A percentile compares a stretch with the other conserved stretches of the same genome.
phyloP scores from a whole-genome alignment of 1,140 invertebrate species.

The Palaemon carinicauda region DNA sequence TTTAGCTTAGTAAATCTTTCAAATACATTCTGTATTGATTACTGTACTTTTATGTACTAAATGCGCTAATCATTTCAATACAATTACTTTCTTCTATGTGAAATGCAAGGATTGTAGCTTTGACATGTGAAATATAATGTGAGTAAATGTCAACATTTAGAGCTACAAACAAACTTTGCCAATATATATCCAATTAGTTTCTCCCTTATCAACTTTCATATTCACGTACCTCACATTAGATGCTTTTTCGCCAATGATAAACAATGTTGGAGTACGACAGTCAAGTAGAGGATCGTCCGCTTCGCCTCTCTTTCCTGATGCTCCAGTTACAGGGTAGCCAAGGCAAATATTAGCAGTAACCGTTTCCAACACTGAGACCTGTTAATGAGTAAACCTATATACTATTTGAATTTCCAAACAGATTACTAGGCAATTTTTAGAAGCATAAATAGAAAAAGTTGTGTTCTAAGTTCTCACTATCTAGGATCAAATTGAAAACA shows the following conservation, averaged over 20 bases:
- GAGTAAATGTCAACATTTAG: not conserved
- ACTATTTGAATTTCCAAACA: slow-evolving; percentile 64
- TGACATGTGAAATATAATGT: no score
- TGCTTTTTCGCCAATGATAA: slow-evolving; percentile 82
- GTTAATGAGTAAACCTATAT: slow-evolving; percentile 59
- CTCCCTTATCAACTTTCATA: not conserved
- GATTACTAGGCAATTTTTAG: not conserved
- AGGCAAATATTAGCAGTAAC: slow-evolving; percentile 81
- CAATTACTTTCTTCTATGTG: no score
- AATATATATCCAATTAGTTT: not conserved
- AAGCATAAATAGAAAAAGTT: not conserved
- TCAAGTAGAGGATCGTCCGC: slow-evolving; percentile 81
- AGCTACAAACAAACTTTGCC: not conserved
- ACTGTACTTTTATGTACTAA: no score
- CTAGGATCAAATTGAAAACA: no score
- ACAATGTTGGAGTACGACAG: slow-evolving; percentile 77
- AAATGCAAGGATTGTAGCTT: no score
- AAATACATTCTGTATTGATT: no score
- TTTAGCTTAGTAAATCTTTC: no score
- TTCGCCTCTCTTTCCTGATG: slow-evolving; percentile 78
- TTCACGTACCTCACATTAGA: slow-evolving; percentile 63
- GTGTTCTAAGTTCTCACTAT: not conserved
- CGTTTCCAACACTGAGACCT: slow-evolving; percentile 65
- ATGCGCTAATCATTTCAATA: no score
- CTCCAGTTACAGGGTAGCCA: slow-evolving; percentile 80